Evolutionary conservation across 2,888 invertebrate genomes (phyloP).

Genomic region (Girardia tigrina): DNA sequence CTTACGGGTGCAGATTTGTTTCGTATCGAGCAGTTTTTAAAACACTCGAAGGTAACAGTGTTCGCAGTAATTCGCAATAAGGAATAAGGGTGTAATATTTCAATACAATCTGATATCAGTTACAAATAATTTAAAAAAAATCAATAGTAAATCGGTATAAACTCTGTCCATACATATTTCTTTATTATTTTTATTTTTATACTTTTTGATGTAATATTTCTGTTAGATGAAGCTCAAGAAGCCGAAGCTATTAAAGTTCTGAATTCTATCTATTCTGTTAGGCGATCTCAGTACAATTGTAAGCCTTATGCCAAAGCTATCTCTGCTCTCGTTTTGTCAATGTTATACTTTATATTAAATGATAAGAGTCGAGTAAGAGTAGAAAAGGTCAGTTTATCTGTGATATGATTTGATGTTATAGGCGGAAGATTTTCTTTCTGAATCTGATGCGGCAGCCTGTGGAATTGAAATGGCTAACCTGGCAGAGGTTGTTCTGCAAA

Average conservation of each 20-base stretch:
- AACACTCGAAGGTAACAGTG: too few species aligned
- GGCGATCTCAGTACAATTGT: not conserved
- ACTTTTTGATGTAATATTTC: not conserved
- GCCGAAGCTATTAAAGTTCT: conserved; percentile 49
- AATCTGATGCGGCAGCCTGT: not conserved
- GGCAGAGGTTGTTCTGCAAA: not conserved
- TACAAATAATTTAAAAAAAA: too few species aligned
- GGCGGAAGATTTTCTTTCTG: not conserved
- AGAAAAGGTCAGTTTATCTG: too few species aligned
- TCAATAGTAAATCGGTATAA: too few species aligned
- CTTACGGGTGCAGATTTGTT: too few species aligned
- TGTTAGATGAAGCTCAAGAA: conserved; percentile 48
- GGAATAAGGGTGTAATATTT: too few species aligned
- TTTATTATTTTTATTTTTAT: too few species aligned
- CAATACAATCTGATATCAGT: too few species aligned
- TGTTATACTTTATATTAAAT: conserved; percentile 19
- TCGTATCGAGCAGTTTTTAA: too few species aligned
- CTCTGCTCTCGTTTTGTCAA: conserved; percentile 8
- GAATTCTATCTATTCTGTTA: conserved; percentile 44
- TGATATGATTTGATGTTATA: too few species aligned
- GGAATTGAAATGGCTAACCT: not conserved
- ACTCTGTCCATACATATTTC: too few species aligned
- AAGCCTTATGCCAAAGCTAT: not conserved
- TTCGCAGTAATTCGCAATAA: too few species aligned
- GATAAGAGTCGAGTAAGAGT: not conserved